These are phyloP conservation scores for Agonopterix heracliana DNA, from an alignment of 2,888 invertebrate genomes.

Conservation along the genomic window DNA sequence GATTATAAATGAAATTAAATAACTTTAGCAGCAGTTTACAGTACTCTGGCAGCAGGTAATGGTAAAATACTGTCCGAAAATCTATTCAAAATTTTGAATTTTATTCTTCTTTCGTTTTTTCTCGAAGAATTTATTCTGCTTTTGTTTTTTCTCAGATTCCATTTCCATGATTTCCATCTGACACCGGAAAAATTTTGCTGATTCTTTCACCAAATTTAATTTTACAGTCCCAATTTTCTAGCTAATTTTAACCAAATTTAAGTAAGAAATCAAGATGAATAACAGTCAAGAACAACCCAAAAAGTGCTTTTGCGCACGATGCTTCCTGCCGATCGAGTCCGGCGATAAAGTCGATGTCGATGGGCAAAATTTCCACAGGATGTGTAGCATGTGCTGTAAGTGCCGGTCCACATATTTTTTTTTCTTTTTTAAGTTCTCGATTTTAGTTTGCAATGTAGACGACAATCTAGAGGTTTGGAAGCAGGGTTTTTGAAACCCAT, in stretches of 20 bases:
- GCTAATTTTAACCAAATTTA: constrained; percentile 23
- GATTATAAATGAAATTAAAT: too few relatives aligned
- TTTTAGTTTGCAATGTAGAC: neutral
- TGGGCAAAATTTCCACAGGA: constrained; percentile 56
- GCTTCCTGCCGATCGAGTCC: constrained; percentile 51
- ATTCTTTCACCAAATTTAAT: constrained; percentile 21
- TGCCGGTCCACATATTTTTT: constrained; percentile 10
- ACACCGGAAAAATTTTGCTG: constrained; percentile 43
- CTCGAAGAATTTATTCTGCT: constrained; percentile 16
- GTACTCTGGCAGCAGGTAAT: too few relatives aligned
- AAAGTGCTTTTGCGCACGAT: constrained; percentile 62
- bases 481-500: too few relatives aligned
- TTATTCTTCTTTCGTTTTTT: constrained; percentile 23
- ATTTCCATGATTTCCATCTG: constrained; percentile 33
- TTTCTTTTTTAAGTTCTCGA: neutral
- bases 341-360: constrained; percentile 57
- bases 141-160: constrained; percentile 34
- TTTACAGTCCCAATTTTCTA: constrained; percentile 8
- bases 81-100: constrained; percentile 11
- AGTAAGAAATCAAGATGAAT: constrained; percentile 7
- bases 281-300: constrained; percentile 35
- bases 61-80: constrained; percentile 4
- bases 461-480: too few relatives aligned
- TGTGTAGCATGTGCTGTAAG: constrained; percentile 66
- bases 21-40: too few relatives aligned